Percentiles rank a stretch among this genome's conserved stretches.
Evolutionary conservation across 1,140 invertebrate genomes (phyloP).

Genomic region (Leucophenga varia): DNA sequence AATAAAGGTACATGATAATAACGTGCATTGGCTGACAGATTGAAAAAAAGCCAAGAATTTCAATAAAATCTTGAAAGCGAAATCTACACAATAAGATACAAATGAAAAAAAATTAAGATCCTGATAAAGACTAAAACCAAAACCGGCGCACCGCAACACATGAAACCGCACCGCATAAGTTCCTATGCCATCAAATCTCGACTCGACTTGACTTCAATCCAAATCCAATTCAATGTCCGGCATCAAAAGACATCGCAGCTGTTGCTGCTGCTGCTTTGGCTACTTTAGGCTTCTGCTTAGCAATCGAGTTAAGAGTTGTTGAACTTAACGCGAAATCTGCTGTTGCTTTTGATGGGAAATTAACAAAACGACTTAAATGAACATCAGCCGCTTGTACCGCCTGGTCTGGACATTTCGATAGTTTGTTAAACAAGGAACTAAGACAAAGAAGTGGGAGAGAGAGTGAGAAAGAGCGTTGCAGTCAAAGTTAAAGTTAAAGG

Average conservation of each 20-base stretch:
- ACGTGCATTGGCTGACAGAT: slow-evolving; percentile 10
- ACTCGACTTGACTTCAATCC: slow-evolving; percentile 15
- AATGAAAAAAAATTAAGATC: slow-evolving; percentile 17
- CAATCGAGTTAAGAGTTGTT: too few species aligned
- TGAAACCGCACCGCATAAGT: slow-evolving; percentile 8
- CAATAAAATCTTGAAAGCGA: slow-evolving; percentile 30
- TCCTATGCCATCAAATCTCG: slow-evolving; percentile 38
- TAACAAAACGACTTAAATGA: slow-evolving; percentile 15
- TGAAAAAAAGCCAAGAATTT: slow-evolving; percentile 25
- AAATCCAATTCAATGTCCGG: slow-evolving; percentile 24
- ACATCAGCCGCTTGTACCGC: too few species aligned
- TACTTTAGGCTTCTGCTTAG: too few species aligned
- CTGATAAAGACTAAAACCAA: slow-evolving; percentile 46
- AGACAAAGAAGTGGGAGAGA: not conserved
- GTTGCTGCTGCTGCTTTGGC: not conserved
- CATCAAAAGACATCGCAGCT: slow-evolving; percentile 42
- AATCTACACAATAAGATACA: slow-evolving; percentile 21
- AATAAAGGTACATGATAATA: slow-evolving; percentile 14
- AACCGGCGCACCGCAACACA: slow-evolving; percentile 32
- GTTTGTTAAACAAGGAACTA: too few species aligned
- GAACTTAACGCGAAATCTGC: slow-evolving; percentile 51
- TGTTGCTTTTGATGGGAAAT: slow-evolving; percentile 35
- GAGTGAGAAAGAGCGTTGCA: not conserved
- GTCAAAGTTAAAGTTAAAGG: too few species aligned
- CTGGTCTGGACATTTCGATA: too few species aligned